A percentile compares a stretch with the other conserved stretches of the same genome.
phyloP scores from a whole-genome alignment of 2,797 vertebrate species.

The Tangara arthus region DNA sequence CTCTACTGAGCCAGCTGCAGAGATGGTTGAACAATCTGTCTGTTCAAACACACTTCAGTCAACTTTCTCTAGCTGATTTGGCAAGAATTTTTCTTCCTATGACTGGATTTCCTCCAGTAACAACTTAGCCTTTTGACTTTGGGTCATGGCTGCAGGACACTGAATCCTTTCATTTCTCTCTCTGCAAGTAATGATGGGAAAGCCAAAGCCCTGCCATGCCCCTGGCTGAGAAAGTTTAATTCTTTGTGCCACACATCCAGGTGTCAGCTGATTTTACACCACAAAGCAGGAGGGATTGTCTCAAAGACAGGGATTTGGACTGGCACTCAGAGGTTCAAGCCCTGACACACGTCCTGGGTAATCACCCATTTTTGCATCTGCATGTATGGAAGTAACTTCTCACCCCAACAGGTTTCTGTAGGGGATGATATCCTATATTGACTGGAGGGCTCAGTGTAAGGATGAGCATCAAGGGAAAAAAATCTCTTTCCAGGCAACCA shows the following conservation, averaged over 20 bases:
- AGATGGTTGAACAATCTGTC: constrained; percentile 52
- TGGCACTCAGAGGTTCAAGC: not conserved
- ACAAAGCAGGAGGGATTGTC: not conserved
- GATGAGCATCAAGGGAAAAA: not conserved
- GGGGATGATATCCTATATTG: not conserved
- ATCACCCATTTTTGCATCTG: not conserved
- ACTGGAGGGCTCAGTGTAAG: not conserved
- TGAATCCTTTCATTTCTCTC: constrained; percentile 25
- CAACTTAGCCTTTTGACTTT: constrained; percentile 38
- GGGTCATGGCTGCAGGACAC: constrained; percentile 14
- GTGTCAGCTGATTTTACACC: not conserved
- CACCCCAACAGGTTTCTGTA: not conserved
- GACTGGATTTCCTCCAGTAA: constrained; percentile 52
- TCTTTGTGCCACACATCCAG: not conserved
- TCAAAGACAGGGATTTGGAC: not conserved
- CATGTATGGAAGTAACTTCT: not conserved
- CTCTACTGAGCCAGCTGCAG: constrained; percentile 27
- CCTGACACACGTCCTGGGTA: not conserved
- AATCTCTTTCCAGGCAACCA: not conserved
- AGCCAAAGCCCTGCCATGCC: not conserved
- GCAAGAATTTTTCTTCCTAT: constrained; percentile 31
- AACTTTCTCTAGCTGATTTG: constrained; percentile 45
- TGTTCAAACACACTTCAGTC: constrained; percentile 40
- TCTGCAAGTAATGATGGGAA: not conserved
- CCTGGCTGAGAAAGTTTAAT: not conserved